These are phyloP conservation scores for Actias luna DNA, from an alignment of 2,888 invertebrate genomes.

Conservation along the genomic window DNA sequence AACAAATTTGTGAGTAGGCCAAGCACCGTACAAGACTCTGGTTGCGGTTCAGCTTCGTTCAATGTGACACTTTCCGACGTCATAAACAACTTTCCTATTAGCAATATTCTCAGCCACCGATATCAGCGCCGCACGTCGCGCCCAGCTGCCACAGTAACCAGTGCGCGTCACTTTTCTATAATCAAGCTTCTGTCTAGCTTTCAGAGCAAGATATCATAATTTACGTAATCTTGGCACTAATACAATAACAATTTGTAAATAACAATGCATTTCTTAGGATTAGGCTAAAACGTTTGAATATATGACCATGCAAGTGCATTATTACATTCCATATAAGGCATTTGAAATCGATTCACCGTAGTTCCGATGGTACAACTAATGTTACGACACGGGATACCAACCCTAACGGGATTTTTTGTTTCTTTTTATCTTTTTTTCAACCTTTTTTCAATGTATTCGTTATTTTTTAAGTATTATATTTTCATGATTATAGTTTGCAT, in stretches of 20 bases:
- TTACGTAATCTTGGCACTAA: background rate
- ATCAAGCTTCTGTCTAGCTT: background rate
- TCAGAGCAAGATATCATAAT: background rate
- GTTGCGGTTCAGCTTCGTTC: slow-evolving; percentile 78
- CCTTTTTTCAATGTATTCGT: slow-evolving; percentile 59
- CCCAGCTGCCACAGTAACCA: slow-evolving; percentile 44
- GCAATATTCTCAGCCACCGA: slow-evolving; percentile 63
- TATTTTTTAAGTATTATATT: slow-evolving; percentile 67
- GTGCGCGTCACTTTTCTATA: slow-evolving; percentile 68
- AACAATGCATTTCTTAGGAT: background rate
- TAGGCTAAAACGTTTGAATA: background rate
- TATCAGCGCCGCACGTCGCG: slow-evolving; percentile 47
- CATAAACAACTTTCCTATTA: slow-evolving; percentile 81
- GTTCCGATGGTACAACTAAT: slow-evolving; percentile 20
- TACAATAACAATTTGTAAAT: background rate
- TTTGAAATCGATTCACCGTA: slow-evolving; percentile 18
- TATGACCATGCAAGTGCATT: background rate
- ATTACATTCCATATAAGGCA: slow-evolving; percentile 13
- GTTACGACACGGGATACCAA: slow-evolving; percentile 51
- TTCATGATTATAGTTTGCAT: background rate
- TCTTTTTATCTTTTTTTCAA: slow-evolving; percentile 67
- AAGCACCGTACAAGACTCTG: slow-evolving; percentile 71
- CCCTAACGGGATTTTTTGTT: slow-evolving; percentile 68
- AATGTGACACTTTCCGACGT: slow-evolving; percentile 81
- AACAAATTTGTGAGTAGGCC: slow-evolving; percentile 80